Conservation (phyloP, 2,888 invertebrate species). For the Bugulina stolonifera region DNA sequence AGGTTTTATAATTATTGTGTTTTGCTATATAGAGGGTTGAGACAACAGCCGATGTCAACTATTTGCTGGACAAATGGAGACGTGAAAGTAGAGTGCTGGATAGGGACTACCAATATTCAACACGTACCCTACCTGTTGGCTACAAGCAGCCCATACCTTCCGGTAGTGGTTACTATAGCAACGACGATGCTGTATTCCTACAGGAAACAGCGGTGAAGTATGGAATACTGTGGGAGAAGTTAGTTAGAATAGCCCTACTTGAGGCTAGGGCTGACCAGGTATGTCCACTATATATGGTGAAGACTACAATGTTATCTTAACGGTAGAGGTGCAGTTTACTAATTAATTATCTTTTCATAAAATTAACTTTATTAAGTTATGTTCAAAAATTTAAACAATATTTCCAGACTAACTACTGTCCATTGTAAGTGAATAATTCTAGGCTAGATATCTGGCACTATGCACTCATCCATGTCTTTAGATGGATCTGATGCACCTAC, state of each 20-base stretch:
- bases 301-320: too few relatives aligned
- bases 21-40: background rate
- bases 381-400: too few relatives aligned
- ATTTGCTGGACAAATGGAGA: background rate
- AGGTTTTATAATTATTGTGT: too few relatives aligned
- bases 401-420: too few relatives aligned
- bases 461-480: too few relatives aligned
- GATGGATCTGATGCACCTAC: too few relatives aligned
- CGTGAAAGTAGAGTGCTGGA: background rate
- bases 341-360: too few relatives aligned
- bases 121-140: background rate
- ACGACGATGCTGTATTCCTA: background rate
- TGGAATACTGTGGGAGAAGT: background rate
- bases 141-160: background rate
- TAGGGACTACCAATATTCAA: background rate
- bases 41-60: background rate
- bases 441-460: too few relatives aligned
- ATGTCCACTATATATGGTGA: background rate
- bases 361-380: too few relatives aligned
- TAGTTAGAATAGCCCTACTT: background rate
- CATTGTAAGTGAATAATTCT: too few relatives aligned
- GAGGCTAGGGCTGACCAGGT: background rate
- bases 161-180: constrained; percentile 13
- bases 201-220: background rate
- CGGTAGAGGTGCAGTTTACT: too few relatives aligned